Evolutionary conservation across 2,113 vertebrate genomes (phyloP).

Genomic region (Tympanuchus pallidicinctus): DNA sequence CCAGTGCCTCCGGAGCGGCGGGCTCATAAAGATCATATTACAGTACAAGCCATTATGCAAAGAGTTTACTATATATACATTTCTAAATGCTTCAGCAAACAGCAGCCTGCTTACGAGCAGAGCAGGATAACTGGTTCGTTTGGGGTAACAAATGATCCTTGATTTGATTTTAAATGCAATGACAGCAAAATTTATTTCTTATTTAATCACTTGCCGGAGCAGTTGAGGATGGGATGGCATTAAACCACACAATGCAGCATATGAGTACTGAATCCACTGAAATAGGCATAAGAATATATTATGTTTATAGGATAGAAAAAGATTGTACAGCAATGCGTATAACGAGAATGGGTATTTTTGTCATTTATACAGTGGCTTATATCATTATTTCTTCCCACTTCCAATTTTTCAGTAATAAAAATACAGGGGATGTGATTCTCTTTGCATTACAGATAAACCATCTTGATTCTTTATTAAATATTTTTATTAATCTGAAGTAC

Average conservation of each 20-base stretch:
- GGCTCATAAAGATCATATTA: conserved; percentile 76
- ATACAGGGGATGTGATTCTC: conserved; percentile 74
- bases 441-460: conserved; percentile 75
- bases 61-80: conserved; percentile 69
- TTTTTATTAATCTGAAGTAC: conserved; percentile 78
- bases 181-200: conserved; percentile 81
- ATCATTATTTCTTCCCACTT: conserved; percentile 71
- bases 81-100: conserved; percentile 77
- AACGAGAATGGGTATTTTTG: conserved; percentile 64
- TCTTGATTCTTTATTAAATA: conserved; percentile 80
- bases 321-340: conserved; percentile 23
- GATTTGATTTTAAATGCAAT: conserved; percentile 84
- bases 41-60: conserved; percentile 72
- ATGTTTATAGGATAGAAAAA: conserved; percentile 74
- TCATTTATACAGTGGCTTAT: conserved; percentile 74
- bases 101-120: conserved; percentile 74
- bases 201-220: conserved; percentile 78
- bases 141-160: conserved; percentile 81
- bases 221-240: conserved; percentile 59
- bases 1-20: conserved; percentile 26
- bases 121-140: conserved; percentile 77
- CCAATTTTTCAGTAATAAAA: conserved; percentile 77
- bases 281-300: conserved; percentile 65
- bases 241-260: conserved; percentile 62
- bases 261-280: conserved; percentile 50